These are phyloP conservation scores for Temnothorax curvispinosus DNA, from an alignment of 1,140 invertebrate species.

Conservation along the genomic window DNA sequence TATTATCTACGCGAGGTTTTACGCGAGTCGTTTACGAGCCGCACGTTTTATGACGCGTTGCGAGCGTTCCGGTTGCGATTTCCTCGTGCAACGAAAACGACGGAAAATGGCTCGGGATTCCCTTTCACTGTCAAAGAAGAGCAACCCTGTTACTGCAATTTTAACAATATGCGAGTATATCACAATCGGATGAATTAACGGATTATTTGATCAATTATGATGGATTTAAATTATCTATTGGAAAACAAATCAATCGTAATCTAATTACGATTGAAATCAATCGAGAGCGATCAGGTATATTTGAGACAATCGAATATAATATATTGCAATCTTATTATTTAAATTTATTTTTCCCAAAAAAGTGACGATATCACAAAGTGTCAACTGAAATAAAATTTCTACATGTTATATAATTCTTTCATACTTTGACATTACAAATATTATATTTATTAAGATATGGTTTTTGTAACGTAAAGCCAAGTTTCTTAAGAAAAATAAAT, in stretches of 20 bases:
- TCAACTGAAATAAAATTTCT: background rate
- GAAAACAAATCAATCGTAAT: no score
- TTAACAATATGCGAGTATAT: background rate
- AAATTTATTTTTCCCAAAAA: background rate
- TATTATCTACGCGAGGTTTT: slow-evolving; percentile 19
- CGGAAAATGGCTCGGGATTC: background rate
- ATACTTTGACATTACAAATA: background rate
- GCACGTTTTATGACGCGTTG: slow-evolving; percentile 12
- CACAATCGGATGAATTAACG: background rate
- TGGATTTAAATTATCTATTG: background rate
- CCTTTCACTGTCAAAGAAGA: background rate
- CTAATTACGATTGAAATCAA: no score
- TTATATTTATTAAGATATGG: background rate
- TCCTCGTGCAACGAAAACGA: background rate
- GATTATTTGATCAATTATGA: background rate
- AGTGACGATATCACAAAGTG: background rate
- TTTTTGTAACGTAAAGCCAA: background rate
- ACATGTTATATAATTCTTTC: background rate
- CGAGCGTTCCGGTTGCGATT: background rate
- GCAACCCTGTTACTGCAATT: background rate
- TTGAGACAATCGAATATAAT: no score
- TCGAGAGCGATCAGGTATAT: no score
- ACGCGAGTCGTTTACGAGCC: slow-evolving; percentile 14
- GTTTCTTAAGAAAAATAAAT: background rate
- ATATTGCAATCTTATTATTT: no score